These are phyloP conservation scores for Psilanteris sp. DNA, from an alignment of 1,140 invertebrate genomes.

Conservation along the genomic window DNA sequence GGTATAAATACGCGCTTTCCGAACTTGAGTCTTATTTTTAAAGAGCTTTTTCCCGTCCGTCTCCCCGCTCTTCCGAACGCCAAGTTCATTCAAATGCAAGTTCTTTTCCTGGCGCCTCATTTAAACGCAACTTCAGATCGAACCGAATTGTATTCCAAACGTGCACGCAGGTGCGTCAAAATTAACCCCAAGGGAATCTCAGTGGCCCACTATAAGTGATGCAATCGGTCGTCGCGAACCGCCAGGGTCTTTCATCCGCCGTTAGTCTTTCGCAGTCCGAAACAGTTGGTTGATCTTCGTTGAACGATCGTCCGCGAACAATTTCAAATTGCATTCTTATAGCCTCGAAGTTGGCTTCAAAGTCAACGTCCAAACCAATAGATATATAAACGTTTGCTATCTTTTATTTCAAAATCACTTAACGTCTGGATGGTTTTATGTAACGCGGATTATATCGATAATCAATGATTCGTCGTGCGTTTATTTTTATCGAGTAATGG, in stretches of 20 bases:
- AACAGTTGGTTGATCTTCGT: not conserved
- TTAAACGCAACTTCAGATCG: too few species aligned
- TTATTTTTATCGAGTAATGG: slow-evolving; percentile 16
- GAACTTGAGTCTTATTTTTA: slow-evolving; percentile 51
- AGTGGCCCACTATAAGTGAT: slow-evolving; percentile 18
- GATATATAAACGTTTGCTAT: not conserved
- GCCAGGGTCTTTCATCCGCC: slow-evolving; percentile 12
- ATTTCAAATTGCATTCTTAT: too few species aligned
- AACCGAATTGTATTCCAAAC: too few species aligned
- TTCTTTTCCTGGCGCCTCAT: too few species aligned
- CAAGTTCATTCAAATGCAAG: too few species aligned
- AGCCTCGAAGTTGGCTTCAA: not conserved
- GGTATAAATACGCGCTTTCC: slow-evolving; percentile 42
- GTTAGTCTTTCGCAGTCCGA: slow-evolving; percentile 17
- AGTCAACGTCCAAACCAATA: not conserved
- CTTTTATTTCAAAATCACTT: not conserved
- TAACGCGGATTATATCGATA: slow-evolving; percentile 16
- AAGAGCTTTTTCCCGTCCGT: slow-evolving; percentile 35
- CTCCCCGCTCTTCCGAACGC: too few species aligned
- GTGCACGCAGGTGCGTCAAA: not conserved
- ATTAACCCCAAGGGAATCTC: not conserved
- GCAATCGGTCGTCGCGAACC: slow-evolving; percentile 5
- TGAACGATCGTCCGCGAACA: too few species aligned
- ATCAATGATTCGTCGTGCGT: slow-evolving; percentile 21
- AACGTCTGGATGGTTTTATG: slow-evolving; percentile 16